Percentiles rank a stretch among this genome's conserved stretches.
phyloP scores from a whole-genome alignment of 2,113 vertebrate species.

The Nothobranchius kuhntae region DNA sequence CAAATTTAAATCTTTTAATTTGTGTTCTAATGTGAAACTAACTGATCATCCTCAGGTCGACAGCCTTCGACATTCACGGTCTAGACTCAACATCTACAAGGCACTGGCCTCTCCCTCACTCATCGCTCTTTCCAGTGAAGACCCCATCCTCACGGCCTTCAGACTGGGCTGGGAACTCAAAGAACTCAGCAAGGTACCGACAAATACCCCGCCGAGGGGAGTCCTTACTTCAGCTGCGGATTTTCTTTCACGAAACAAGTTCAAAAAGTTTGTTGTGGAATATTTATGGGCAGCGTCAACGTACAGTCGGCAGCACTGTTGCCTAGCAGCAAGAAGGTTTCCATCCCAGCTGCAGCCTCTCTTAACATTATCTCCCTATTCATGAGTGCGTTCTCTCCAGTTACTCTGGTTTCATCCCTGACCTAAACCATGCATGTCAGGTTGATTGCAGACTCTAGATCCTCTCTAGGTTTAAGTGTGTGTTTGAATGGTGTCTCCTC shows the following conservation, averaged over 20 bases:
- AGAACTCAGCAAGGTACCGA: slow-evolving; percentile 88
- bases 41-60: slow-evolving; percentile 77
- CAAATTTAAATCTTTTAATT: no score
- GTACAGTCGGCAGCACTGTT: no score
- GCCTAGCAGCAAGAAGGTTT: no score
- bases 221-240: background rate
- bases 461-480: no score
- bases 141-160: slow-evolving; percentile 90
- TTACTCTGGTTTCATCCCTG: no score
- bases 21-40: no score
- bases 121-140: slow-evolving; percentile 93
- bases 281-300: background rate
- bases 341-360: no score
- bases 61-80: slow-evolving; percentile 93
- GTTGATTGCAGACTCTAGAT: no score
- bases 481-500: no score
- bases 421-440: no score
- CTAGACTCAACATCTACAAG: slow-evolving; percentile 96
- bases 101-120: slow-evolving; percentile 94
- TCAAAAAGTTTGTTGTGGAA: background rate
- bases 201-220: background rate
- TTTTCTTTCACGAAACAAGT: background rate
- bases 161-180: slow-evolving; percentile 97
- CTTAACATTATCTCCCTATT: no score
- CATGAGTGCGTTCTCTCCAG: no score